Evolutionary conservation across 2,797 vertebrate species (phyloP), one percentile per base, ranked within the genome.

Genomic region (Mastacembelus armatus): DNA sequence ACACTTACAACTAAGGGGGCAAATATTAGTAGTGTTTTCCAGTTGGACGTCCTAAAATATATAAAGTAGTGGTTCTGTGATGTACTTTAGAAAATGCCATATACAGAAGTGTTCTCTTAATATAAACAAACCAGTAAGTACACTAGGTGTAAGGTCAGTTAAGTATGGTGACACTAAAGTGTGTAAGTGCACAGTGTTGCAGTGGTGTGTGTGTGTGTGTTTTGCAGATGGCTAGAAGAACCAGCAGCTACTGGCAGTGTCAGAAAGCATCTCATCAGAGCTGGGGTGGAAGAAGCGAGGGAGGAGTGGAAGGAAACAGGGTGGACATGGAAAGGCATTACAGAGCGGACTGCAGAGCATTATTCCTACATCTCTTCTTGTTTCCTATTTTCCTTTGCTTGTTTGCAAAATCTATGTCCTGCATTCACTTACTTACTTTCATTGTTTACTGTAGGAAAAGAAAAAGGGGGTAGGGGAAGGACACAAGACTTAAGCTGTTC

Each of bases 221-320:
- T 62, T 71, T 85, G 66, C 87, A 88, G 80, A 90, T 84, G 77
- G 85, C 72, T 66, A 48, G 67, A 75, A 81, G 78, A 85, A 82
- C 52, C 55, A 14, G 83, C 81, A 84, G 88, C 83, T 85, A 85
- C 81, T 86, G 82, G 86, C 78, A 18, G 58, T 87, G 90, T 89
- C 90, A 86, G 69, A 80, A 82, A 84, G 66, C 59, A 91, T 91
- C 80, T 87, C 56, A 63, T 91, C 90, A 90, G 66, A 49, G 54
- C 49, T 19, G 52, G 59, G 44, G 40, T 61, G 59, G 66, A 75
- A 56, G 66, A 70, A 44, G 64, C 60, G 47, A 50, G 32, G 40
- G 57, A 52, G 51, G 77, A 65, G 52, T 50, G 42, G 36, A 45
- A 52, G 58, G 39, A 36, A 65, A 67, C 42, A 36, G 70, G 44